phyloP scores from a whole-genome alignment of 2,888 invertebrate genomes.

The Cryptocephalus primarius region DNA sequence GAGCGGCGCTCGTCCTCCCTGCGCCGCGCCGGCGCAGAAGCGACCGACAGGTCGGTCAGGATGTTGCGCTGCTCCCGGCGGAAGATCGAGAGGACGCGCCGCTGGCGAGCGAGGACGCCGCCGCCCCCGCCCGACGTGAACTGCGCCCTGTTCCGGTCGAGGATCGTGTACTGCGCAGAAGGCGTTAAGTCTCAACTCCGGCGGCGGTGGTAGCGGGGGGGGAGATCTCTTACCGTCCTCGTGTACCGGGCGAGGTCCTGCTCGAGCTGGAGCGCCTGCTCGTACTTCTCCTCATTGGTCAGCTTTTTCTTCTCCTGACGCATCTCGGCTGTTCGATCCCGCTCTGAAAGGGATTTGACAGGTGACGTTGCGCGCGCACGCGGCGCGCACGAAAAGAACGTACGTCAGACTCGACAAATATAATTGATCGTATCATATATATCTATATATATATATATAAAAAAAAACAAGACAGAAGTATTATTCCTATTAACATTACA shows the following conservation, averaged over 20 bases:
- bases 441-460: too few relatives aligned
- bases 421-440: too few relatives aligned
- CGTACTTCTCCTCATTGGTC: conserved; percentile 45
- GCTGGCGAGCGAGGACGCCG: conserved; percentile 50
- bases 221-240: conserved; percentile 39
- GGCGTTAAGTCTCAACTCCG: too few relatives aligned
- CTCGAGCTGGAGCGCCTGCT: conserved; percentile 66
- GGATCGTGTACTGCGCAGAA: conserved; percentile 37
- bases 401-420: too few relatives aligned
- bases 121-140: conserved; percentile 41
- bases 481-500: too few relatives aligned
- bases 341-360: too few relatives aligned
- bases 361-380: too few relatives aligned
- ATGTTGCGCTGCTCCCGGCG: conserved; percentile 54
- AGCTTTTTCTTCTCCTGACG: conserved; percentile 21
- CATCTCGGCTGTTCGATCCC: conserved; percentile 6
- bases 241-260: conserved; percentile 66
- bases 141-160: conserved; percentile 64
- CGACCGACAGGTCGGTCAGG: conserved; percentile 48
- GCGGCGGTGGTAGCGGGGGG: too few relatives aligned
- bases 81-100: conserved; percentile 48
- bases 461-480: too few relatives aligned
- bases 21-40: conserved; percentile 45
- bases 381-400: too few relatives aligned
- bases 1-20: conserved; percentile 44